Evolutionary conservation across 2,113 vertebrate species (phyloP).

Genomic region (Boulengeromyrus knoepffleri): DNA sequence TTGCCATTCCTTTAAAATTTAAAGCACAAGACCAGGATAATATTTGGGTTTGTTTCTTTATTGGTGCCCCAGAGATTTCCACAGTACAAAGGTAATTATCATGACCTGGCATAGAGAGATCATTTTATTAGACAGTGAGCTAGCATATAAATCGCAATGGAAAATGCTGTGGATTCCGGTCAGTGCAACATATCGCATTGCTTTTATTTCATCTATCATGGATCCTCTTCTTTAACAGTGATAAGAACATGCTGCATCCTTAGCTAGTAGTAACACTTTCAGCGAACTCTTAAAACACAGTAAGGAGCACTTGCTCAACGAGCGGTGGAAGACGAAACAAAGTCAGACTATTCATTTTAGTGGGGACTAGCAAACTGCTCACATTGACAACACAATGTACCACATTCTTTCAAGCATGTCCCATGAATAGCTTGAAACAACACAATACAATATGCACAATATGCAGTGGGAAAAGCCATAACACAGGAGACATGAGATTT

Average conservation of each 20-base stretch:
- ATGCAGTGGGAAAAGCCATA: background rate
- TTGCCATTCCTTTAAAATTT: background rate
- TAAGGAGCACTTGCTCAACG: background rate
- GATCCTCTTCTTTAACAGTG: constrained; percentile 35
- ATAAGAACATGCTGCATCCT: constrained; percentile 29
- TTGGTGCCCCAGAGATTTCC: constrained; percentile 35
- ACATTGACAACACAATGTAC: constrained; percentile 25
- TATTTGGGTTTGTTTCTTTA: constrained; percentile 39
- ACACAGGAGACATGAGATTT: background rate
- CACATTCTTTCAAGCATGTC: constrained; percentile 6
- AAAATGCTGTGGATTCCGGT: background rate
- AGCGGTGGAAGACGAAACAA: background rate
- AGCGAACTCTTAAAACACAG: background rate
- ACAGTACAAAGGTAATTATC: constrained; percentile 29
- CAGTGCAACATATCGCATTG: constrained; percentile 5
- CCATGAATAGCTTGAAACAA: constrained; percentile 11
- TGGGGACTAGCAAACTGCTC: constrained; percentile 14
- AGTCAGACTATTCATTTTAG: constrained; percentile 26
- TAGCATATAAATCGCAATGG: constrained; percentile 14
- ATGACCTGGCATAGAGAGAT: constrained; percentile 47
- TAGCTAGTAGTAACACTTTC: constrained; percentile 10
- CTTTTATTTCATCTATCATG: constrained; percentile 12
- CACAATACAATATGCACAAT: constrained; percentile 19
- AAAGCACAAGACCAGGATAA: background rate
- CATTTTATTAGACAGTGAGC: constrained; percentile 39